Evolutionary conservation across 1,140 invertebrate species (phyloP).

Genomic region (Portunus trituberculatus): DNA sequence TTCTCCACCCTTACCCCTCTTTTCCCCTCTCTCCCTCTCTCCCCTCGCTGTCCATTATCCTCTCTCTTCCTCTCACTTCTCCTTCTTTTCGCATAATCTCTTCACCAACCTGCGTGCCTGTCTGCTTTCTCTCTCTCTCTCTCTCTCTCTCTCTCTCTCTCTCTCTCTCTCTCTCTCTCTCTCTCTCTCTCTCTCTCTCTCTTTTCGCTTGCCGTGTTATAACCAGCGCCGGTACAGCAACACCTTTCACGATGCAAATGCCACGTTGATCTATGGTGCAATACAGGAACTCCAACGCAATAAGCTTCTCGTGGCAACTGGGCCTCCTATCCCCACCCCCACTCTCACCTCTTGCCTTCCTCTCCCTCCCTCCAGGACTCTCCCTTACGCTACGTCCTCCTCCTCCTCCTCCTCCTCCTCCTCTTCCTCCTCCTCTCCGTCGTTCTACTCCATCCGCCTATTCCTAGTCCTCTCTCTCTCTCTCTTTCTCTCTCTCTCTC

Average conservation of each 20-base stretch:
- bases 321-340: neutral
- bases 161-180: conserved; percentile 57
- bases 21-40: neutral
- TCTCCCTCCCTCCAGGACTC: neutral
- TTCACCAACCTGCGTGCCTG: neutral
- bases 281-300: conserved; percentile 46
- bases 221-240: conserved; percentile 21
- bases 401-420: too few species aligned
- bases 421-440: too few species aligned
- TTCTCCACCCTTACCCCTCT: neutral
- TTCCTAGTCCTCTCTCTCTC: neutral
- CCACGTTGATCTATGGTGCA: conserved; percentile 55
- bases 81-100: neutral
- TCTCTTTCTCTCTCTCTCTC: neutral
- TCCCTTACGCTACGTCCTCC: neutral
- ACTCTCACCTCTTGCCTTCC: neutral
- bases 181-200: conserved; percentile 57
- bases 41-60: neutral
- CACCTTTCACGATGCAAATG: conserved; percentile 58
- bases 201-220: neutral
- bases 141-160: conserved; percentile 50
- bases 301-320: conserved; percentile 35
- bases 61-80: neutral
- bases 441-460: too few species aligned
- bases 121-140: conserved; percentile 28